A percentile compares a stretch with the other conserved stretches of the same genome.
Evolutionary conservation across 2,888 invertebrate genomes (phyloP).

Genomic region (Caenorhabditis zanzibari): DNA sequence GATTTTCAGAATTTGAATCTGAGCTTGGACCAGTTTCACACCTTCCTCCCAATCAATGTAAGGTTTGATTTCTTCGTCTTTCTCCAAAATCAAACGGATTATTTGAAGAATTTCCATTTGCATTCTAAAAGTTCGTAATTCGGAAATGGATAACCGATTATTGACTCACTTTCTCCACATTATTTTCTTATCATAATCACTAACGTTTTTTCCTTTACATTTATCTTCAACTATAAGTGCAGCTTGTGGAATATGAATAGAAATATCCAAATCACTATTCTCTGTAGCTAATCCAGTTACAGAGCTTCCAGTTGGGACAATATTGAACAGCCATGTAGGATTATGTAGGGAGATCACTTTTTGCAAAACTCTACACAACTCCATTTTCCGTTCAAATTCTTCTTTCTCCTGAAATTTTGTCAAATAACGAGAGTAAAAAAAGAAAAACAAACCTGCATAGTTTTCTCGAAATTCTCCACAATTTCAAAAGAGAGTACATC

Average conservation of each 20-base stretch:
- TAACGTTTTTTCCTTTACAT: background rate
- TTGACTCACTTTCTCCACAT: slow-evolving; percentile 19
- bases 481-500: background rate
- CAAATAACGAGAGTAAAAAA: too few relatives aligned
- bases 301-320: slow-evolving; percentile 65
- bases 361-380: slow-evolving; percentile 41
- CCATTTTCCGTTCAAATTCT: slow-evolving; percentile 43
- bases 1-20: slow-evolving; percentile 71
- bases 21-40: slow-evolving; percentile 50
- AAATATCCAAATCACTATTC: slow-evolving; percentile 67
- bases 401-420: slow-evolving; percentile 30
- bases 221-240: slow-evolving; percentile 4
- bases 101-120: slow-evolving; percentile 63
- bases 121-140: slow-evolving; percentile 33
- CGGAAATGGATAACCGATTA: background rate
- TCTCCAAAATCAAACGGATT: slow-evolving; percentile 45
- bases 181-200: background rate
- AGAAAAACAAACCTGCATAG: background rate
- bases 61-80: slow-evolving; percentile 37
- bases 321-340: slow-evolving; percentile 59
- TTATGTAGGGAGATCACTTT: slow-evolving; percentile 21
- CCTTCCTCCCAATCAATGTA: slow-evolving; percentile 35
- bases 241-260: slow-evolving; percentile 67
- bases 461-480: background rate
- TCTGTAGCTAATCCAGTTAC: slow-evolving; percentile 60